Evolutionary conservation across 1,140 invertebrate genomes (phyloP).

Genomic region (Stegodyphus mimosarum): DNA sequence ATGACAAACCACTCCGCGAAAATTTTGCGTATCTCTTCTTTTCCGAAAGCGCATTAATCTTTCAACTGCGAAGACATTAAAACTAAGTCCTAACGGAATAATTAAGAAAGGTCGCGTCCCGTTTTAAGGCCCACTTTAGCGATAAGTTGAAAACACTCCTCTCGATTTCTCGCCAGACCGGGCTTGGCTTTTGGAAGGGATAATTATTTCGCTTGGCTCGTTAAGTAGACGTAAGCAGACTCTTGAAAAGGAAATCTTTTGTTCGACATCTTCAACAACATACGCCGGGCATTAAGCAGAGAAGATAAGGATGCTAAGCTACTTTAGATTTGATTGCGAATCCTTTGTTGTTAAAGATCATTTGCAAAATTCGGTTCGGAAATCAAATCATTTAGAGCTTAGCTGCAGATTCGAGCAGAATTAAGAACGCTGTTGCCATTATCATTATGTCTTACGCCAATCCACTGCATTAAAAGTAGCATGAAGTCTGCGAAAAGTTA

Average conservation of each 20-base stretch:
- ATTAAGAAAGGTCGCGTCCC: constrained; percentile 30
- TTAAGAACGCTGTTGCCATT: no score
- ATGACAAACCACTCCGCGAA: no score
- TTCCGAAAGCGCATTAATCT: constrained; percentile 7
- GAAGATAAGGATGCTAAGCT: constrained; percentile 8
- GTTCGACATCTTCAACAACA: constrained; percentile 11
- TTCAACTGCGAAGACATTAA: constrained; percentile 5
- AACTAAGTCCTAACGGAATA: constrained; percentile 18
- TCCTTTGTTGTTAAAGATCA: not conserved
- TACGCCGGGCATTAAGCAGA: not conserved
- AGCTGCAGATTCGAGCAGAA: no score
- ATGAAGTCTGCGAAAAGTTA: no score
- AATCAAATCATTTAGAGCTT: not conserved
- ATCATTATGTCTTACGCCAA: no score
- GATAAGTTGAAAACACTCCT: not conserved
- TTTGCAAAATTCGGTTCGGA: not conserved
- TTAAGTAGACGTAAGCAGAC: constrained; percentile 22
- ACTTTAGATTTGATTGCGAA: constrained; percentile 7
- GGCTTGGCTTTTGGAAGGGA: not conserved
- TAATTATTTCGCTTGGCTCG: constrained; percentile 18
- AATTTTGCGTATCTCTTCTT: not conserved
- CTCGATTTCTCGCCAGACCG: not conserved
- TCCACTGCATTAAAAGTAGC: no score
- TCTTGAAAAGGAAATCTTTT: constrained; percentile 13
- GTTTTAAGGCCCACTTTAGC: constrained; percentile 19